Evolutionary conservation across 2,797 vertebrate species (phyloP).

Genomic region (Cyprinodon diabolis): DNA sequence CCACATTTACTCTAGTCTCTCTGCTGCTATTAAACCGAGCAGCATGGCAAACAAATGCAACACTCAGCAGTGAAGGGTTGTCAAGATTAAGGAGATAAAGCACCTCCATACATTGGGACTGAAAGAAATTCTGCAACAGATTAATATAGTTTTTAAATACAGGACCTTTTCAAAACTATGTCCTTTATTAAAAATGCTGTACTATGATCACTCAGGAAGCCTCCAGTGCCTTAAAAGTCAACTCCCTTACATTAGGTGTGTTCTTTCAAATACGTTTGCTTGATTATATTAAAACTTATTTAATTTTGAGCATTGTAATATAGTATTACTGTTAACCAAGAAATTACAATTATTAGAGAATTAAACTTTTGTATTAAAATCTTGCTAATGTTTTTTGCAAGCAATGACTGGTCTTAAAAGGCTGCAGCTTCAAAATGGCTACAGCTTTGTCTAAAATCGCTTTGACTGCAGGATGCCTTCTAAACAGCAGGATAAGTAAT

Average conservation of each 20-base stretch:
- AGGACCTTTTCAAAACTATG: neutral
- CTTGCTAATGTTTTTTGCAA: neutral
- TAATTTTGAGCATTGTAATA: no score
- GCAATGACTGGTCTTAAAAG: neutral
- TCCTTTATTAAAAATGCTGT: neutral
- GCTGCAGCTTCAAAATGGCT: neutral
- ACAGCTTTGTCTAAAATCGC: neutral
- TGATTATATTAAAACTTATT: neutral
- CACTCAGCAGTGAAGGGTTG: conserved; percentile 30
- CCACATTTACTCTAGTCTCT: conserved; percentile 26
- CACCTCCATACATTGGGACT: conserved; percentile 10
- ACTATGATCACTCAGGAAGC: neutral
- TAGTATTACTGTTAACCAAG: neutral
- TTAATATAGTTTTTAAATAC: conserved; percentile 4
- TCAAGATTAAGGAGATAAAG: conserved; percentile 35
- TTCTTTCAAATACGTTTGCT: neutral
- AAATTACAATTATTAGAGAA: neutral
- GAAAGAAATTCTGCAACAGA: conserved; percentile 16
- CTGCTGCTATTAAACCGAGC: conserved; percentile 8
- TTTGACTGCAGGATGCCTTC: neutral
- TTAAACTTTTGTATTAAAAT: neutral
- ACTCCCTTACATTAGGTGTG: neutral
- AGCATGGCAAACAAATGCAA: conserved; percentile 25
- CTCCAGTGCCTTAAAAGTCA: neutral
- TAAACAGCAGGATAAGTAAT: neutral